Percentiles rank a stretch among this genome's conserved stretches.
phyloP scores from a whole-genome alignment of 2,797 vertebrate species.

The Dermochelys coriacea region DNA sequence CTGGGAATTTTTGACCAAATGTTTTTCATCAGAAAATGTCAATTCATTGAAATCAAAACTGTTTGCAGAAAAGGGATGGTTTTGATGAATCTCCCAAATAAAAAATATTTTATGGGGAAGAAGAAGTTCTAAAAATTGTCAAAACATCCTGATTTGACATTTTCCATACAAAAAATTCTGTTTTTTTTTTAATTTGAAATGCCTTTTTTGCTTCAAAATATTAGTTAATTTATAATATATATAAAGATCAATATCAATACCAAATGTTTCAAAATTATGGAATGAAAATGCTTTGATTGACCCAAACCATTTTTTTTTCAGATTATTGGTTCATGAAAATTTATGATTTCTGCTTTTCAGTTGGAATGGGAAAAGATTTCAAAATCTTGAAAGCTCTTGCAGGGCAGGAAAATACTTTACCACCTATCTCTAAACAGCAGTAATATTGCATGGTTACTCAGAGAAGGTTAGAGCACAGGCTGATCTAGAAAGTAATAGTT shows the following conservation, averaged over 20 bases:
- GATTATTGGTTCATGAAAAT: not conserved
- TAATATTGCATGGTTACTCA: not conserved
- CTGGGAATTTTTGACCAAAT: not conserved
- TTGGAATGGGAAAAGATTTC: not conserved
- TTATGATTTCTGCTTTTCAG: not conserved
- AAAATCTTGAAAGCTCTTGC: not conserved
- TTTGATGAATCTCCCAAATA: not conserved
- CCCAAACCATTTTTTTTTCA: not conserved
- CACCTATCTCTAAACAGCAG: not conserved
- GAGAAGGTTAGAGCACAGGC: not conserved
- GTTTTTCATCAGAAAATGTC: not conserved
- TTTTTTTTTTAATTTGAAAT: not conserved
- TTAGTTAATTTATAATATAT: not conserved
- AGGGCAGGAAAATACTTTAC: not conserved
- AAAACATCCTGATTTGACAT: not conserved
- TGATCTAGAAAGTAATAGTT: not conserved
- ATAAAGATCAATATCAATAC: not conserved
- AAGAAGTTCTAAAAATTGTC: not conserved
- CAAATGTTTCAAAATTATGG: not conserved
- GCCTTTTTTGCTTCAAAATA: not conserved
- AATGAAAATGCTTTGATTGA: not conserved
- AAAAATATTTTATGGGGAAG: not conserved
- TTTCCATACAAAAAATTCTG: fast-evolving
- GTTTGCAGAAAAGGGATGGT: not conserved
- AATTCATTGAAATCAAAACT: not conserved